Conservation (phyloP, 1,140 invertebrate genomes). For the Cotesia typhae region DNA sequence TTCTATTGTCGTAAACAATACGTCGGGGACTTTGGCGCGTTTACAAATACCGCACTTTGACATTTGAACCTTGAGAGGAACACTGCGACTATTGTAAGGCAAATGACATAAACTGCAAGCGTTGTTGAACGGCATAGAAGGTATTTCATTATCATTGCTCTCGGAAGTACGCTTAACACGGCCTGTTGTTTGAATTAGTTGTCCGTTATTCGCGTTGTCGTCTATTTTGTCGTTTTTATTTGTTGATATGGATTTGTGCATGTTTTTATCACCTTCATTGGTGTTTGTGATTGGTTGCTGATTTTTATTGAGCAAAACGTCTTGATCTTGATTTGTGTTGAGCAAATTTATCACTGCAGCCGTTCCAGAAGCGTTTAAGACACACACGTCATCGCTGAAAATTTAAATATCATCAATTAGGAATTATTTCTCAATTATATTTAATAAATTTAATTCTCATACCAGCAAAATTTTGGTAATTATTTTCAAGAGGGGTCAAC, state of each 20-base stretch:
- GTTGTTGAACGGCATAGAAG: constrained; percentile 39
- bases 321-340: constrained; percentile 57
- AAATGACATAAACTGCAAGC: constrained; percentile 76
- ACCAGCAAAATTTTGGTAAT: too few relatives aligned
- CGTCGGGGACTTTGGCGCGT: constrained; percentile 86
- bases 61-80: constrained; percentile 77
- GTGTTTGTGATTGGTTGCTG: constrained; percentile 49
- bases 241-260: constrained; percentile 34
- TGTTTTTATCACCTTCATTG: constrained; percentile 49
- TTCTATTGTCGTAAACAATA: constrained; percentile 89
- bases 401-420: neutral
- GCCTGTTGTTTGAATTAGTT: constrained; percentile 27
- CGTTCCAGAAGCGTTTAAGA: constrained; percentile 92
- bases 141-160: constrained; percentile 54
- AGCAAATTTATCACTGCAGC: constrained; percentile 83
- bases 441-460: neutral
- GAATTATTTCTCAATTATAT: constrained; percentile 27
- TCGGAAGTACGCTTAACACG: constrained; percentile 55
- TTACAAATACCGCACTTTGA: constrained; percentile 68
- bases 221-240: constrained; percentile 53
- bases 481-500: too few relatives aligned
- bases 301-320: constrained; percentile 42
- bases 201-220: constrained; percentile 32
- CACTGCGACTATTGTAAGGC: constrained; percentile 76
- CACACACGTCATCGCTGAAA: constrained; percentile 90